Percentiles rank a stretch among this genome's conserved stretches.
phyloP scores from a whole-genome alignment of 1,140 invertebrate species.

The Diorhabda carinulata region DNA sequence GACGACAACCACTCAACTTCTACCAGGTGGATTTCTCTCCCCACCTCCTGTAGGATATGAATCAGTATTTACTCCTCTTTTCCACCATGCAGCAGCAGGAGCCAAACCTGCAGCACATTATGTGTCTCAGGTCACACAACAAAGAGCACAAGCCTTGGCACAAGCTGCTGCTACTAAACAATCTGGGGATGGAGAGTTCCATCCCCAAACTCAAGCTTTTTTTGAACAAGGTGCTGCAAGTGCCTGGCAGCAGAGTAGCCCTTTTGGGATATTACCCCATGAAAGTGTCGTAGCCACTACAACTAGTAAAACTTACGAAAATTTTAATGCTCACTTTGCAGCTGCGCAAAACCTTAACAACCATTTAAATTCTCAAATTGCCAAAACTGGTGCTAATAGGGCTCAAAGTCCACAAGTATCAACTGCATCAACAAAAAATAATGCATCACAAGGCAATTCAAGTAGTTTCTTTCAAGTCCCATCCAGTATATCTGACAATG shows the following conservation, averaged over 20 bases:
- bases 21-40: constrained; percentile 65
- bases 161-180: constrained; percentile 53
- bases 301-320: constrained; percentile 61
- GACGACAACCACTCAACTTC: constrained; percentile 57
- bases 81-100: constrained; percentile 59
- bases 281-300: constrained; percentile 68
- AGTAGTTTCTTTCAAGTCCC: constrained; percentile 62
- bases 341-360: constrained; percentile 56
- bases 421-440: constrained; percentile 53
- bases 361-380: constrained; percentile 59
- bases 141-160: constrained; percentile 48
- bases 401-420: constrained; percentile 56
- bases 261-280: constrained; percentile 73
- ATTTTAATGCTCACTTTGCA: constrained; percentile 60
- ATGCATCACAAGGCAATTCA: constrained; percentile 53
- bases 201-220: constrained; percentile 55
- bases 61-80: constrained; percentile 66
- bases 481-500: constrained; percentile 49
- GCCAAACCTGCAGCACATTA: constrained; percentile 32
- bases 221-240: constrained; percentile 60
- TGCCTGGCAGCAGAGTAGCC: constrained; percentile 67
- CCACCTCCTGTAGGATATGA: constrained; percentile 66
- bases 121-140: constrained; percentile 45
- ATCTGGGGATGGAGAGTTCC: constrained; percentile 53
- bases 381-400: constrained; percentile 48